Base-by-base conservation (phyloP, 2,113 vertebrate genomes). In the Onychostoma macrolepis region DNA sequence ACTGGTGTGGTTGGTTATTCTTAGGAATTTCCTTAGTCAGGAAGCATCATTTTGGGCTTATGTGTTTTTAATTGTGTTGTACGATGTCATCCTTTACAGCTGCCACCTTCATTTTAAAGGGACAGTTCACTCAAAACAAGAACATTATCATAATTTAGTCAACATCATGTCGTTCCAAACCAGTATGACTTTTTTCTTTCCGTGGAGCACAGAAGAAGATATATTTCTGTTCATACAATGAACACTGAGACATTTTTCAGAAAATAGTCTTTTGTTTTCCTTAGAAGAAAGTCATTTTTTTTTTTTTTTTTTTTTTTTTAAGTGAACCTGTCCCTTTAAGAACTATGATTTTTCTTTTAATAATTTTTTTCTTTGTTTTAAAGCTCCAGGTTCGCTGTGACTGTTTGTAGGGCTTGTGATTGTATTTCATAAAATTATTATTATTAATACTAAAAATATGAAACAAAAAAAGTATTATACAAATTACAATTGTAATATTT, bases 1-100 rank as follows among this genome's bases (percentile, higher is more conserved):
- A 89, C 89, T 75, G 74, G 87, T 85, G 78, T 76, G 85, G 89
- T 87, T 24, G 56, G 87, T 87, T 89, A 63, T 63, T 85, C 67
- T 77, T 78, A 24, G 79, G 30, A 43, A 26, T 38, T 38, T 11
- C 12, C 78, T 85, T 74, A 61, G 78, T 76, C 36, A 74, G 67
- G 5, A 43, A 74, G 56, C 56, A 45, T 86, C 6, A 74, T 61
- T 67, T 48, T 48, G 81, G 10, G 28, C 65, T 33, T 53, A 21
- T 33, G 43, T 48, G 41, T 30, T 15, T 26, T 41, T 81, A 65
- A 53, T 24, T 79, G 58, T 45, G 21, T 21, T 13, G 43, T 65
- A 19, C 17, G 15, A 75, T 67, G 74, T 67, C 26, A 45, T 30
- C 9, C 77, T 85, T 63, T 26, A 30, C 33, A 61, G 81, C 10